A percentile compares a stretch with the other conserved stretches of the same genome.
Conservation (phyloP, 2,888 invertebrate genomes). For the Dicranocentrus wangi region DNA sequence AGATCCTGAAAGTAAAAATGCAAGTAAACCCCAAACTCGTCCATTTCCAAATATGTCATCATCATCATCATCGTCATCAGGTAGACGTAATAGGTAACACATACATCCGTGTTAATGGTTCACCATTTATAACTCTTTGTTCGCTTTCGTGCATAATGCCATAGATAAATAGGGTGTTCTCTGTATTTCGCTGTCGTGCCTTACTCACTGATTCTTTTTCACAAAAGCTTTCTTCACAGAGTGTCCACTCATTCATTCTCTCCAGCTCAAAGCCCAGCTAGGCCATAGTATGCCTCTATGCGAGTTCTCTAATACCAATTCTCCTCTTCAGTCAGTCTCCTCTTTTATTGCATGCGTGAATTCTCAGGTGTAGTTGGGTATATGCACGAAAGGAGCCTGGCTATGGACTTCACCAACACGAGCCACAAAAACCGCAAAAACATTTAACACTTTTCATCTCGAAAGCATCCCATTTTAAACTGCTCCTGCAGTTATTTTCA, state of each 20-base stretch:
- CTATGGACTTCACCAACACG: slow-evolving; percentile 36
- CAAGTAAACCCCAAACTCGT: slow-evolving; percentile 20
- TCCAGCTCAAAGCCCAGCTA: slow-evolving; percentile 21
- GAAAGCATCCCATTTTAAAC: slow-evolving; percentile 46
- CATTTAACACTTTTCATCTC: slow-evolving; percentile 40
- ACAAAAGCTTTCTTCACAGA: not conserved
- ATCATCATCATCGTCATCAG: not conserved
- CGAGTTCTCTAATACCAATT: not conserved
- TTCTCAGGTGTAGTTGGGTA: not conserved
- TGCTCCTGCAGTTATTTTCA: slow-evolving; percentile 32
- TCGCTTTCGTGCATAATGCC: slow-evolving; percentile 1
- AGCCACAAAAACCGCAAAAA: slow-evolving; percentile 53
- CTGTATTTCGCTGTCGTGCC: too few species aligned
- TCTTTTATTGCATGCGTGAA: slow-evolving; percentile 2
- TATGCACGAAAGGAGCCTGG: slow-evolving; percentile 6
- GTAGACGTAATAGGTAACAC: not conserved
- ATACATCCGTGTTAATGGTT: slow-evolving; percentile 19
- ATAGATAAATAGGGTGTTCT: too few species aligned
- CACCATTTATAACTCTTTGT: slow-evolving; percentile 6
- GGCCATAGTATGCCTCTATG: not conserved
- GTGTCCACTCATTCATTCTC: slow-evolving; percentile 12
- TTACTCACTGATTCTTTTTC: too few species aligned
- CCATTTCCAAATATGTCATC: slow-evolving; percentile 28
- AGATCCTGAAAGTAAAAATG: not conserved
- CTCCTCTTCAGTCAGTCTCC: slow-evolving; percentile 10